Evolutionary conservation across 2,888 invertebrate species (phyloP).

Genomic region (Formica aserva): DNA sequence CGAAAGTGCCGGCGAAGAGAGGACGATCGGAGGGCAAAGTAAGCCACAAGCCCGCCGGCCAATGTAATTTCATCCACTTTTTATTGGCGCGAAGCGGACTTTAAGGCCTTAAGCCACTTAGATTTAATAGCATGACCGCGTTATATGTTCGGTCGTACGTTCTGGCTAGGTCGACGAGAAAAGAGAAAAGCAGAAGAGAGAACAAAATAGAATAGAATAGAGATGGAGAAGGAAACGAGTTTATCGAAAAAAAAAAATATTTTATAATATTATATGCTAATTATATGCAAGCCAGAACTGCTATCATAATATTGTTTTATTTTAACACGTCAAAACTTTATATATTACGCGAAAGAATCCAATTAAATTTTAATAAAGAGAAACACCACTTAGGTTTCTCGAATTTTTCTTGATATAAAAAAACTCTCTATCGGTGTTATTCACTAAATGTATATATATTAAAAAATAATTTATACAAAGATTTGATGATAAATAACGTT

Average conservation of each 20-base stretch:
- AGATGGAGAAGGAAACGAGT: conserved; percentile 28
- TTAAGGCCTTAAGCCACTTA: conserved; percentile 84
- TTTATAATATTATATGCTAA: conserved; percentile 19
- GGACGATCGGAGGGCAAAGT: conserved; percentile 56
- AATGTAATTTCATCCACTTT: conserved; percentile 82
- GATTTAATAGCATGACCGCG: conserved; percentile 81
- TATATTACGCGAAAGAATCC: neutral
- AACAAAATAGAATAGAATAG: conserved; percentile 41
- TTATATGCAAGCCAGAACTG: neutral
- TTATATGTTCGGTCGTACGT: conserved; percentile 63
- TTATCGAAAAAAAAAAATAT: conserved; percentile 28
- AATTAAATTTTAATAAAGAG: conserved; percentile 12
- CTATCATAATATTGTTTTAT: neutral
- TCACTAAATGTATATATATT: neutral
- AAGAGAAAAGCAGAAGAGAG: conserved; percentile 39
- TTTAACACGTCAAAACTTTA: neutral
- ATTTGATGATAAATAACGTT: neutral
- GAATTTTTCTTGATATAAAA: neutral
- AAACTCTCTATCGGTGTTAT: neutral
- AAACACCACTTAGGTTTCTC: neutral
- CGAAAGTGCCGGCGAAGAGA: conserved; percentile 52
- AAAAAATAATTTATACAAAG: neutral
- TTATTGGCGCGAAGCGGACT: conserved; percentile 81
- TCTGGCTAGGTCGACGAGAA: conserved; percentile 52
- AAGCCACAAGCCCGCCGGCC: conserved; percentile 69